Conservation (phyloP, 2,888 invertebrate genomes). For the Drosophila antonietae region DNA sequence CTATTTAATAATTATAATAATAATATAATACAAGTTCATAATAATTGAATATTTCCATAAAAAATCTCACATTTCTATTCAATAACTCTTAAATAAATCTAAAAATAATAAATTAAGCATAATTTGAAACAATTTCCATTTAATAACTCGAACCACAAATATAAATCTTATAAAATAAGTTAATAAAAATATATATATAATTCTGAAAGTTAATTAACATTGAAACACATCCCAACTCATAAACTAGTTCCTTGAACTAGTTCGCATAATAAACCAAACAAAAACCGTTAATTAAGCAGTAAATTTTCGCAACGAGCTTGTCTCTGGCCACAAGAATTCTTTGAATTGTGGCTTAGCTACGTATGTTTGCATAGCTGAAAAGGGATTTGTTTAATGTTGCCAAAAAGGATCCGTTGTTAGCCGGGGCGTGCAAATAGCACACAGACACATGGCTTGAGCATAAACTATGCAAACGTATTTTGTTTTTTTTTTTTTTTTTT, state of each 20-base stretch:
- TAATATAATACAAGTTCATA: no score
- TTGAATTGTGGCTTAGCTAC: constrained; percentile 34
- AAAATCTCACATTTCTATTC: no score
- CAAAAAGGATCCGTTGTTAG: constrained; percentile 18
- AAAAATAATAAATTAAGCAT: no score
- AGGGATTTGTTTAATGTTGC: constrained; percentile 26
- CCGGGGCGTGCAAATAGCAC: constrained; percentile 7
- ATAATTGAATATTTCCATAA: no score
- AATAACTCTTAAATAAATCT: no score
- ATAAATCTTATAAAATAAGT: no score
- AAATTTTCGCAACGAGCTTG: constrained; percentile 31
- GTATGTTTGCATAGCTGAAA: constrained; percentile 20
- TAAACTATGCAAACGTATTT: constrained; percentile 38
- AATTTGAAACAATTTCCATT: no score
- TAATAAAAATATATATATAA: not conserved
- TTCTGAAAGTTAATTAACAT: not conserved
- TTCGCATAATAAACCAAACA: not conserved
- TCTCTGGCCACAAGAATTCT: constrained; percentile 4
- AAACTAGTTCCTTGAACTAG: not conserved
- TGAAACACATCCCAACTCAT: not conserved
- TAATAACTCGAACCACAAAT: no score
- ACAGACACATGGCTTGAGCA: constrained; percentile 1
- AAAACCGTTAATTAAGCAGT: constrained; percentile 35
- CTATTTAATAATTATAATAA: no score
- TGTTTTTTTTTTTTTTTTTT: constrained; percentile 37